These are phyloP conservation scores for Cossypha dichroa DNA, from an alignment of 2,797 vertebrate genomes.

Conservation along the genomic window DNA sequence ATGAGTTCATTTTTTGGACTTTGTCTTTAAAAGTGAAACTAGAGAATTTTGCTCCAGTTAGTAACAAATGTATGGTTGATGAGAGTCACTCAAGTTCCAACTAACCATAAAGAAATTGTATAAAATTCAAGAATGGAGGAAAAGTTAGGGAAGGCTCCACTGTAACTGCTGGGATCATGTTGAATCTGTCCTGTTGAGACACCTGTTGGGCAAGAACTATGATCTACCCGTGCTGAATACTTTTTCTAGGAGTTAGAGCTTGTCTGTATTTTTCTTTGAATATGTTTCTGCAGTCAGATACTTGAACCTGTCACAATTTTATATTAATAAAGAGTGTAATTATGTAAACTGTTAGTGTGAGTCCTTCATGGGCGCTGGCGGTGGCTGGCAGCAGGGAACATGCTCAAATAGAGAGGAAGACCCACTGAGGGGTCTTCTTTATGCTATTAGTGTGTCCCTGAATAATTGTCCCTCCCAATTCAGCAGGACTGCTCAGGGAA, in stretches of 20 bases:
- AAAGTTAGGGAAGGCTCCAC: not conserved
- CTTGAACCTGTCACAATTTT: not conserved
- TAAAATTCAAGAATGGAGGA: not conserved
- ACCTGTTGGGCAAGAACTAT: not conserved
- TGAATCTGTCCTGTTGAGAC: not conserved
- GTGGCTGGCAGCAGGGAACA: not conserved
- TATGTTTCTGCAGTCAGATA: not conserved
- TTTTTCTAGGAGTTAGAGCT: not conserved
- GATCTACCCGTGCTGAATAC: not conserved
- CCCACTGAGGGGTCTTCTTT: not conserved
- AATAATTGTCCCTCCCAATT: not conserved
- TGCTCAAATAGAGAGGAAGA: not conserved
- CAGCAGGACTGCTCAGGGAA: not conserved
- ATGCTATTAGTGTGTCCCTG: not conserved
- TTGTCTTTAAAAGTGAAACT: not conserved
- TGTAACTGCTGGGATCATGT: not conserved
- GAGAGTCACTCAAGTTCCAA: not conserved
- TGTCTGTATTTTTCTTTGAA: not conserved
- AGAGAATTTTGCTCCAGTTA: not conserved
- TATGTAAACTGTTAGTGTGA: not conserved
- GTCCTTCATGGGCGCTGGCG: fast-evolving
- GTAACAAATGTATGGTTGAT: not conserved
- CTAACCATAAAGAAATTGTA: not conserved
- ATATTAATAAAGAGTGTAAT: too few species aligned
- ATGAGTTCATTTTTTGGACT: not conserved